phyloP scores from a whole-genome alignment of 2,888 invertebrate species.

The Blomia tropicalis region DNA sequence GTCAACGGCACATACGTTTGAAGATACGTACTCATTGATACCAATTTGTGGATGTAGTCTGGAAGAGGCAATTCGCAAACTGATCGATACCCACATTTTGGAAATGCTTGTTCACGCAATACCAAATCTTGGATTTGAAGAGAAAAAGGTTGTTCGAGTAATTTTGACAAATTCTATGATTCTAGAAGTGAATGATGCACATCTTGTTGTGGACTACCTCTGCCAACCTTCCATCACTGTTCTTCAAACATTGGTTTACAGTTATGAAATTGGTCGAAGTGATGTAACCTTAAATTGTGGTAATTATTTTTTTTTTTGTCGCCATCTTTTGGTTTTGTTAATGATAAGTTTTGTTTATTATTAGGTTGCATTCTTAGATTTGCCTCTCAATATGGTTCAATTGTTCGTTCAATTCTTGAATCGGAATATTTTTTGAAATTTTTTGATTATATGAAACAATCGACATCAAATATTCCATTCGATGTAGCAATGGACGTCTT shows the following conservation, averaged over 20 bases:
- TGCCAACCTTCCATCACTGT: slow-evolving; percentile 10
- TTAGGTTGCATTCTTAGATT: slow-evolving; percentile 16
- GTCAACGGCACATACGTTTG: neutral
- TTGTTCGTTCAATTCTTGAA: slow-evolving; percentile 4
- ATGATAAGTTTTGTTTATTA: neutral
- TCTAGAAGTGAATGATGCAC: slow-evolving; percentile 8
- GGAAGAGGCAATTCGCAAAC: neutral
- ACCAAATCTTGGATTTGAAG: slow-evolving; percentile 21
- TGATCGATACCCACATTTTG: neutral
- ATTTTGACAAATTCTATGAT: slow-evolving; percentile 20
- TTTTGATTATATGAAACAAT: slow-evolving; percentile 18
- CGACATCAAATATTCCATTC: slow-evolving; percentile 9
- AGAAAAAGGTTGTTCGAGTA: slow-evolving; percentile 11
- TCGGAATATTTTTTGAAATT: slow-evolving; percentile 7
- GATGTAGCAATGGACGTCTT: slow-evolving; percentile 24
- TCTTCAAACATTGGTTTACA: slow-evolving; percentile 12
- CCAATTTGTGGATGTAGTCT: neutral
- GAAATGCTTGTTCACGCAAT: neutral
- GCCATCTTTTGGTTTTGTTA: neutral
- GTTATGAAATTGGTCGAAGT: slow-evolving; percentile 19
- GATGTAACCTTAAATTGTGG: slow-evolving; percentile 22
- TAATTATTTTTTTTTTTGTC: neutral
- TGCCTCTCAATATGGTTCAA: slow-evolving; percentile 9
- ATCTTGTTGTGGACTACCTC: slow-evolving; percentile 16
- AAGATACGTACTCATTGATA: neutral